A percentile compares a stretch with the other conserved stretches of the same genome.
Evolutionary conservation across 2,888 invertebrate species (phyloP).

Genomic region (Opisthograptis luteolata): DNA sequence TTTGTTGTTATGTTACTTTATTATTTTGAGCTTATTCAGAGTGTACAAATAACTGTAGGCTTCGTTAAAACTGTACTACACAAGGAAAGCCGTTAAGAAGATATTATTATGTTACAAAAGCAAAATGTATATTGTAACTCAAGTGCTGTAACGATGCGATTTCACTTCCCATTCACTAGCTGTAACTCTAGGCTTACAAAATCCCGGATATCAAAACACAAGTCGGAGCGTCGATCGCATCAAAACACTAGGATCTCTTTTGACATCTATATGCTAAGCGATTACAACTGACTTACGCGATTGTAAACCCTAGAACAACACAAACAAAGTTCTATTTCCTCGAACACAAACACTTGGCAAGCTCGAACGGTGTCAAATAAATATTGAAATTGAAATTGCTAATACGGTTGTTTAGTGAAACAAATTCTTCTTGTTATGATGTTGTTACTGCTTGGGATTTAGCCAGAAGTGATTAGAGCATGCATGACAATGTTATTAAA

Average conservation of each 20-base stretch:
- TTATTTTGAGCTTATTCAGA: no score
- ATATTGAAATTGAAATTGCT: constrained; percentile 62
- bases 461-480: constrained; percentile 31
- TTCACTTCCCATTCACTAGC: constrained; percentile 11
- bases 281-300: constrained; percentile 37
- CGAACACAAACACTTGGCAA: constrained; percentile 52
- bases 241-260: constrained; percentile 70
- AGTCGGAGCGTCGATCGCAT: constrained; percentile 66
- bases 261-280: constrained; percentile 51
- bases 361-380: constrained; percentile 51
- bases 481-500: constrained; percentile 44
- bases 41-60: no score
- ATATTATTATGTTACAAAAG: no score
- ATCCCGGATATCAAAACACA: constrained; percentile 58
- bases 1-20: no score
- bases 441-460: constrained; percentile 45
- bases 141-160: background rate
- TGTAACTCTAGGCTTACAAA: constrained; percentile 39
- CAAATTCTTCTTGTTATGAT: constrained; percentile 58
- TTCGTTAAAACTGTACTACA: no score
- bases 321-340: constrained; percentile 46
- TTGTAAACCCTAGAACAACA: constrained; percentile 50
- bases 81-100: no score
- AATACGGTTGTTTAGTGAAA: constrained; percentile 65
- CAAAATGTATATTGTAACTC: background rate